Evolutionary conservation across 1,140 invertebrate species (phyloP).

Genomic region (Acromyrmex heyeri): DNA sequence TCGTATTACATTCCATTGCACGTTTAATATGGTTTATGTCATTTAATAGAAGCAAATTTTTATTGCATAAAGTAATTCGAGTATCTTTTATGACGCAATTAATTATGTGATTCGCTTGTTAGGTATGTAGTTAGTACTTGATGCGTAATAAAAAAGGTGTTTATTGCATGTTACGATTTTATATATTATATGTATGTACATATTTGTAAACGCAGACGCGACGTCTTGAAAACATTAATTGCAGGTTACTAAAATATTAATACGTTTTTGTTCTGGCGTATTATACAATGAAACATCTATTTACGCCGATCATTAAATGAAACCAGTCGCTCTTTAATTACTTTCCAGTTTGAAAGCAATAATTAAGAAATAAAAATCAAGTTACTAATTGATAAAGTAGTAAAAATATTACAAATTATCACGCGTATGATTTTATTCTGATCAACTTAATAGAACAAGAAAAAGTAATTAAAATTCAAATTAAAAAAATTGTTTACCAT

Average conservation of each 20-base stretch:
- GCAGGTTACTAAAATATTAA: conserved; percentile 28
- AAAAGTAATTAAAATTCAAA: background rate
- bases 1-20: background rate
- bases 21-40: background rate
- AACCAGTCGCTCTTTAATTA: conserved; percentile 32
- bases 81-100: conserved; percentile 16
- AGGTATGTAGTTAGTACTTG: background rate
- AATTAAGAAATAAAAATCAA: conserved; percentile 17
- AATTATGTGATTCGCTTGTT: background rate
- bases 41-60: conserved; percentile 1
- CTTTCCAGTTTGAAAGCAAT: conserved; percentile 20
- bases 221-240: background rate
- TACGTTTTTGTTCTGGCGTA: background rate
- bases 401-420: background rate
- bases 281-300: conserved; percentile 7
- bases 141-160: conserved; percentile 17
- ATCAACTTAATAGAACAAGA: background rate
- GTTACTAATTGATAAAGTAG: background rate
- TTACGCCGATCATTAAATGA: conserved; percentile 17
- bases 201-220: background rate
- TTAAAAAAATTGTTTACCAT: background rate
- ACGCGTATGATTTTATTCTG: background rate
- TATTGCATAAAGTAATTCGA: conserved; percentile 28
- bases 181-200: background rate
- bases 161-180: conserved; percentile 18